Evolutionary conservation across 1,140 invertebrate species (phyloP).

Genomic region (Drosophila quadrilineata): DNA sequence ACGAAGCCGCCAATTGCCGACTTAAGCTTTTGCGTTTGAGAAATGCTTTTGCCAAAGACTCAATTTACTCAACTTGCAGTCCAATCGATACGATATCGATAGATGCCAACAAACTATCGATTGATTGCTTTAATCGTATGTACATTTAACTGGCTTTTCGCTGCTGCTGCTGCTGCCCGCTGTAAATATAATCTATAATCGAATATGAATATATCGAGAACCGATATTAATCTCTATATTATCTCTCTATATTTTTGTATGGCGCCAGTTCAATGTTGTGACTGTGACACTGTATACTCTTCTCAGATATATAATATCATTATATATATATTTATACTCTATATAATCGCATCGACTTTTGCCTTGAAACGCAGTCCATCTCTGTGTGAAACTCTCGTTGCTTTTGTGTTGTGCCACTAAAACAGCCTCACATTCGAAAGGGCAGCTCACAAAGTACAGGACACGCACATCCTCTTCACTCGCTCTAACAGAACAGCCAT

Average conservation of each 20-base stretch:
- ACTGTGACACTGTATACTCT: constrained; percentile 24
- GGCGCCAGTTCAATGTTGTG: constrained; percentile 30
- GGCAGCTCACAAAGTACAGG: constrained; percentile 35
- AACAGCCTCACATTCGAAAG: constrained; percentile 34
- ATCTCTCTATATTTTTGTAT: constrained; percentile 8
- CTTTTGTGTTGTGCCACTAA: constrained; percentile 37
- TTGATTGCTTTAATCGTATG: constrained; percentile 14
- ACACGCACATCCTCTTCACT: too few relatives aligned
- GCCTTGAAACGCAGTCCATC: neutral
- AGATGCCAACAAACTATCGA: constrained; percentile 3
- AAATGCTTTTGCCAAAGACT: constrained; percentile 21
- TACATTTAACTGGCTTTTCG: constrained; percentile 26
- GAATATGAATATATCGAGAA: constrained; percentile 9
- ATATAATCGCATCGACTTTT: constrained; percentile 17
- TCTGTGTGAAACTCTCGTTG: constrained; percentile 27
- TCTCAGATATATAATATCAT: neutral
- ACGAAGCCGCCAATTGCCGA: constrained; percentile 19
- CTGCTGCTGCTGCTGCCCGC: constrained; percentile 11
- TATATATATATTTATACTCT: constrained; percentile 11
- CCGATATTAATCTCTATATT: neutral
- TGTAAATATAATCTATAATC: constrained; percentile 21
- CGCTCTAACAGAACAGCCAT: constrained; percentile 17
- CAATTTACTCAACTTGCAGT: constrained; percentile 6
- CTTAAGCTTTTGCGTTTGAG: constrained; percentile 37
- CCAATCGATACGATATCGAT: constrained; percentile 12